phyloP scores from a whole-genome alignment of 2,888 invertebrate genomes.

The Atethmia centrago region DNA sequence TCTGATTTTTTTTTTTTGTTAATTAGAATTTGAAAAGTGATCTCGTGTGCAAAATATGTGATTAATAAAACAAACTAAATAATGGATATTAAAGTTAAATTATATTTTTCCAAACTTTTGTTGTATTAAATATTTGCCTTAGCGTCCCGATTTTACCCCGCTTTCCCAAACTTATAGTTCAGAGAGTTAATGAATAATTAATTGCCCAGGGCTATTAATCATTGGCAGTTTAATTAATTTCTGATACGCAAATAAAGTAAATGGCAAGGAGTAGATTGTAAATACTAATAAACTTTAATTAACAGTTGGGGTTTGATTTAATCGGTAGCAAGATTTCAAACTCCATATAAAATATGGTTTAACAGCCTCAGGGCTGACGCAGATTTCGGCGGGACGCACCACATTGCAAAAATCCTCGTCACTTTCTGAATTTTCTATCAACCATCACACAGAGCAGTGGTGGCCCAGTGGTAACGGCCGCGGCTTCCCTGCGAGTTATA shows the following conservation, averaged over 20 bases:
- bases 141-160: too few relatives aligned
- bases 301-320: not conserved
- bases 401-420: too few relatives aligned
- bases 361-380: not conserved
- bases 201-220: constrained; percentile 18
- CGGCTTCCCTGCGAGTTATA: too few relatives aligned
- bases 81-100: too few relatives aligned
- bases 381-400: not conserved
- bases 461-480: too few relatives aligned
- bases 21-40: not conserved
- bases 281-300: constrained; percentile 1
- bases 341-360: too few relatives aligned
- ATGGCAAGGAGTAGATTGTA: not conserved
- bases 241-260: constrained; percentile 14
- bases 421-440: not conserved
- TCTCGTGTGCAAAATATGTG: not conserved
- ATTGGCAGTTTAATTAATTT: constrained; percentile 35
- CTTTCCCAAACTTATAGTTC: not conserved
- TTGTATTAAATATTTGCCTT: too few relatives aligned
- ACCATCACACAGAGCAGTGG: not conserved
- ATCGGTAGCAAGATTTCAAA: not conserved
- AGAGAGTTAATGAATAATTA: not conserved
- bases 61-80: not conserved
- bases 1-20: not conserved
- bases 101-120: too few relatives aligned